Evolutionary conservation across 2,888 invertebrate genomes (phyloP), one percentile per base, ranked within the genome.

Genomic region (Elmis aenea): DNA sequence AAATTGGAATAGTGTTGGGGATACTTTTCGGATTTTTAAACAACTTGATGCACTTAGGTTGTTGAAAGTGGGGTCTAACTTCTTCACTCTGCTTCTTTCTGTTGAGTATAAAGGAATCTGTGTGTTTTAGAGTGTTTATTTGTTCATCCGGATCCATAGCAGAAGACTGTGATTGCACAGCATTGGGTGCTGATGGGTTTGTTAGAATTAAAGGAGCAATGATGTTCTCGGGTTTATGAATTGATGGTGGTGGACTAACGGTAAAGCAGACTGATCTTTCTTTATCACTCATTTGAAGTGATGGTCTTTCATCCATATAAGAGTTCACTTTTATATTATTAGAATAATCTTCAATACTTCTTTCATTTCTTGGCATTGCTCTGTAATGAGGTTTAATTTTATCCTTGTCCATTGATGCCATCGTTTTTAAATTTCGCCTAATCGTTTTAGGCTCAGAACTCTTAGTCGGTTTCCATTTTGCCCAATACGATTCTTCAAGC

Each of bases 401-500:
- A 9, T 36, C 36, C 3, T 36, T 36, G 36, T 42, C 42, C 8
- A 6, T 18, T 18, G 5, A 5, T 8, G 8, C 18, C 8, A 6
- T 18, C 2, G 42, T 31, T 9, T 38, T 32, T 12, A 33, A 13
- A 18, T 33, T 30, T 37, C 37, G 36, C 5, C 8, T 18, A 18
- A 8, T 8, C 2, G 24, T 13, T 24, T 42, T 42, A 2, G 22
- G 33, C 8, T 14, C 9, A 3, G 15, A 2, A 1, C 4, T 4
- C 11, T 20, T 32, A 2, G 12, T 14, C 0, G 67, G 67, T 46
- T 63, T 66, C 66, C 67, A 67, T 31, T 57, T 57, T 1, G 64
- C 58, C 67, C 67, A 67, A 33, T 65, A 67, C 1, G 58, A 55
- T 48, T 67, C 67, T 45, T 67, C 67, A 13, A 67, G 36, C 42